Base-by-base conservation (phyloP, 2,113 vertebrate species). In the Anoplopoma fimbria region DNA sequence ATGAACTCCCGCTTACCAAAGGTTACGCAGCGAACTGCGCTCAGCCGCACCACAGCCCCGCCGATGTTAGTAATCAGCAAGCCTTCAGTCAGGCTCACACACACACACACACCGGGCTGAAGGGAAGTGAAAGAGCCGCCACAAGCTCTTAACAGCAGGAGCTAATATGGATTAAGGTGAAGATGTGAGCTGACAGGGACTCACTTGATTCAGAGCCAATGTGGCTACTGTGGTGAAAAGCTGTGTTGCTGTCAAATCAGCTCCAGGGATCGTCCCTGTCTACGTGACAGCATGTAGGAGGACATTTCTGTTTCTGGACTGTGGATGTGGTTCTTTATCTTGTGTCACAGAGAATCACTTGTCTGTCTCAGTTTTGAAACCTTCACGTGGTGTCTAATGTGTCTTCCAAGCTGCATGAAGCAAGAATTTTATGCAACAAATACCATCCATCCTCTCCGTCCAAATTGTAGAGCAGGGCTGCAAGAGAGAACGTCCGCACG, bases 1-100 rank as follows among this genome's bases (percentile, higher is more conserved):
- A 47, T 90, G 91, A 93, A 91, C 93, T 91, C 79, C 57, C 1
- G 19, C 69, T 49, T 34, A 84, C 49, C 29, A 82, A 27, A 86
- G 86, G 87, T 91, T 82, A 72, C 62, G 15, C 63, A 4, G 62
- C 62, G 64, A 36, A 75, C 73, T 79, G 81, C 9, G 38, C 34
- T 55, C 1, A 47, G 77, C 42, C 69, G 2, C 47, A 27, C 81
- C 63, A 12, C 42, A 67, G 63, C 69, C 69, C 75, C 60, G 73
- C 74, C 77, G 57, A 47, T 81, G 68, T 63, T 36, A 34, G 64
- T 53, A 76, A 78, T 81, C 75, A 87, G 49, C 23, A 58, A 38
- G 61, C 68, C 17, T 29, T 74, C 38, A 81, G 67, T 31, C 64
- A 9, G 42, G 13, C 25, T 40, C 69, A 55, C 14, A 57, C 64